Base-by-base conservation (phyloP, 2,113 vertebrate species). In the Ailuropoda melanoleuca region DNA sequence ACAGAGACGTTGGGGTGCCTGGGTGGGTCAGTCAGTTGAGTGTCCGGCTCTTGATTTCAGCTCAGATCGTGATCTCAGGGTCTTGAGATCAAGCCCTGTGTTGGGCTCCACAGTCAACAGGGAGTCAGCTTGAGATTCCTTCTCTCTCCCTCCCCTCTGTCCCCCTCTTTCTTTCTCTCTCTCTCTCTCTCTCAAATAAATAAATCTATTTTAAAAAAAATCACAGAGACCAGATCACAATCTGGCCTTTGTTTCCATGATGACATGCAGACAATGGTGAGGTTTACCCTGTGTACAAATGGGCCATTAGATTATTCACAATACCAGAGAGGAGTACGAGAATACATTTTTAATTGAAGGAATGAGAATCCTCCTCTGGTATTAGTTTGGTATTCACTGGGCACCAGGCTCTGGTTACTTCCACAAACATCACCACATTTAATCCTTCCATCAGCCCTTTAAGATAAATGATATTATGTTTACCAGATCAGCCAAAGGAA, bases 401-500 rank as follows among this genome's bases (percentile, higher is more conserved):
- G 58, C 15, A 50, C 31, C 46, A 39, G 37, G 29, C 53, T 78
- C 3, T 81, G 12, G 10, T 74, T 83, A 39, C 74, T 87, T 80
- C 48, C 60, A 87, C 1, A 93, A 70, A 50, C 46, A 77, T n/a
- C n/a, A 4, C 74, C 37, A 23, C 39, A n/a, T 84, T 77, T 75
- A 60, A 87, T 93, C 31, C 7, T 68, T 70, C 55, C 14, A 62
- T 81, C 70, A 96, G 0, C n/a, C 1, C 19, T 90, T 86, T 84
- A 83, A 90, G 31, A 92, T 87, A 84, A 91, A 75, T 70, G 12
- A 50, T 78, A 80, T 10, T 46, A 4, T 34, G 6, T 82, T 92
- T 64, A 43, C 19, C 86, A 56, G 26, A 62, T 58, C 56, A 50
- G 26, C 37, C 34, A 8, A 43, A 86, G 60, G 64, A 66, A 62